phyloP scores from a whole-genome alignment of 1,140 invertebrate genomes.

The Brevipalpus yothersi region DNA sequence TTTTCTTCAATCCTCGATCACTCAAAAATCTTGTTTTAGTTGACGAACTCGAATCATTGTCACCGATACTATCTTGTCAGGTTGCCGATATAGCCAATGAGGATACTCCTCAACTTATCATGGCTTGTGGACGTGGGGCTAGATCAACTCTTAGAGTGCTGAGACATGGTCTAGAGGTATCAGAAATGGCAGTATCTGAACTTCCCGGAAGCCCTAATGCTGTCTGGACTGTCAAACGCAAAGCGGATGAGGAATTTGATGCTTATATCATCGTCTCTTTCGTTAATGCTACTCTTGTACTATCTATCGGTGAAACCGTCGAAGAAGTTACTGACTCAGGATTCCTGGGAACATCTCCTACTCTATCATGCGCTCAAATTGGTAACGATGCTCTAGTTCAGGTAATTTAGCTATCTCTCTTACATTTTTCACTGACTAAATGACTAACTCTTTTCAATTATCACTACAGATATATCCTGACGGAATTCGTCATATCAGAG shows the following conservation, averaged over 20 bases:
- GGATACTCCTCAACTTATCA: constrained; percentile 93
- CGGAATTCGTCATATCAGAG: constrained; percentile 90
- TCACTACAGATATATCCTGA: constrained; percentile 63
- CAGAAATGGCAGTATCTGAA: constrained; percentile 98
- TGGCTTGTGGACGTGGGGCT: constrained; percentile 80
- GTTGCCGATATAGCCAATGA: constrained; percentile 62
- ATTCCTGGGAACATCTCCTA: constrained; percentile 92
- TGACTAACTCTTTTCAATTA: no score
- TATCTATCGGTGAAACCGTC: constrained; percentile 98
- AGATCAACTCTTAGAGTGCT: constrained; percentile 74
- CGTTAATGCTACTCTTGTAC: constrained; percentile 93
- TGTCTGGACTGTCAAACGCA: constrained; percentile 94
- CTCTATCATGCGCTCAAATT: constrained; percentile 80
- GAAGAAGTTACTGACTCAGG: constrained; percentile 99
- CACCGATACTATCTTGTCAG: constrained; percentile 67
- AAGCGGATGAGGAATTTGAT: constrained; percentile 91
- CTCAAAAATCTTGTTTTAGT: constrained; percentile 88
- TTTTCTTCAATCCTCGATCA: constrained; percentile 80
- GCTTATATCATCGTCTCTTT: constrained; percentile 99
- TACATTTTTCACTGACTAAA: constrained; percentile 2
- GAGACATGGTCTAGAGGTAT: constrained; percentile 86
- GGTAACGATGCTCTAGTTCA: constrained; percentile 94
- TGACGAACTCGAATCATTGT: constrained; percentile 90
- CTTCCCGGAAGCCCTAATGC: constrained; percentile 96
- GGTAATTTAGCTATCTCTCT: constrained; percentile 27